These are phyloP conservation scores for Cheirogaleus medius DNA, from an alignment of 2,113 vertebrate genomes.

Conservation along the genomic window DNA sequence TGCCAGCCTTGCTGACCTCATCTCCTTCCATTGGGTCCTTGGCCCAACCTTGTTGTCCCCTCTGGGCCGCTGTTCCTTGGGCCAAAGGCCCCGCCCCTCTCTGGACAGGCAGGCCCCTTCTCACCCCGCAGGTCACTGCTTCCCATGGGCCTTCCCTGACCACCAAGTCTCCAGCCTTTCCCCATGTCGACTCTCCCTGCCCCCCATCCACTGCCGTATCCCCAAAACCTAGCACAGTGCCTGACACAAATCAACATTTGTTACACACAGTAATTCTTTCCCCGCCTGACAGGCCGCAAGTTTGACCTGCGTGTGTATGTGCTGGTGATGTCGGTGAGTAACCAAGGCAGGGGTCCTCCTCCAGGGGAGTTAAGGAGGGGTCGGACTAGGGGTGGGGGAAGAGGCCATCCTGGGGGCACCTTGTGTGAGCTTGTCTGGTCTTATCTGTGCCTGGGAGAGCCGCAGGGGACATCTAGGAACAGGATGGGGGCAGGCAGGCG, in stretches of 20 bases:
- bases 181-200: neutral
- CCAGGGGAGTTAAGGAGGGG: neutral
- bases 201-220: too few relatives aligned
- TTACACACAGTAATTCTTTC: neutral
- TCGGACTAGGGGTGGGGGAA: neutral
- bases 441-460: neutral
- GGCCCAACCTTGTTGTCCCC: neutral
- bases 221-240: neutral
- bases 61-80: neutral
- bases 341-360: neutral
- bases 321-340: constrained; percentile 89
- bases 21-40: neutral
- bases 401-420: neutral
- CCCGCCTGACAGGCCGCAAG: constrained; percentile 86
- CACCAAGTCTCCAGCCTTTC: neutral
- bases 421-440: neutral
- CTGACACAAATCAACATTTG: neutral
- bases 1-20: neutral
- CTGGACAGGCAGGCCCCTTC: neutral
- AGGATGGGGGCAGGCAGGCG: accelerated
- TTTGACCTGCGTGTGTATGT: constrained; percentile 93
- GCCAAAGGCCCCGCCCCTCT: accelerated
- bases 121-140: too few relatives aligned
- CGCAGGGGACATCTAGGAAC: neutral
- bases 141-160: neutral